A percentile compares a stretch with the other conserved stretches of the same genome.
These are phyloP conservation scores for Tinamus major DNA, from an alignment of 2,797 vertebrate genomes.

Conservation along the genomic window DNA sequence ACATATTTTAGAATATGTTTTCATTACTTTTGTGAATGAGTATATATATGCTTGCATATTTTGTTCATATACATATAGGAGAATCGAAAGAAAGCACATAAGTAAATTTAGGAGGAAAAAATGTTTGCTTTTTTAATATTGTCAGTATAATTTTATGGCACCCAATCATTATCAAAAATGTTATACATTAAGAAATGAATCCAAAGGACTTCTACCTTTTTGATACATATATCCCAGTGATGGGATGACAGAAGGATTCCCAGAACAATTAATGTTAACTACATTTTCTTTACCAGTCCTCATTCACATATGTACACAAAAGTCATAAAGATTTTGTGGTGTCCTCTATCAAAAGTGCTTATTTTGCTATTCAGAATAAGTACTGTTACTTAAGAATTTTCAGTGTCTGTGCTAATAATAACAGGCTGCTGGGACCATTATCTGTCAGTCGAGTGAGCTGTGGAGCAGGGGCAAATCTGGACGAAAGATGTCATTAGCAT, in stretches of 20 bases:
- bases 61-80: background rate
- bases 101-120: background rate
- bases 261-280: background rate
- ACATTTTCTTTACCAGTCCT: background rate
- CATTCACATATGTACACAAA: background rate
- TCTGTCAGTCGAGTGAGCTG: background rate
- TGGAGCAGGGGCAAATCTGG: background rate
- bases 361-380: background rate
- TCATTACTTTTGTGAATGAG: background rate
- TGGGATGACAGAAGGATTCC: background rate
- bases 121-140: background rate
- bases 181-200: background rate
- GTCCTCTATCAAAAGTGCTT: background rate
- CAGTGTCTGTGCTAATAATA: background rate
- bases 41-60: fast-evolving
- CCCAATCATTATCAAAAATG: background rate
- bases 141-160: background rate
- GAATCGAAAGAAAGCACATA: background rate
- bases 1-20: background rate
- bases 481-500: background rate
- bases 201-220: background rate
- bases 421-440: background rate
- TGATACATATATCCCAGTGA: background rate
- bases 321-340: background rate
- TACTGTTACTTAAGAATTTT: background rate